Evolutionary conservation across 2,113 vertebrate species (phyloP).

Genomic region (Anhinga rufa): DNA sequence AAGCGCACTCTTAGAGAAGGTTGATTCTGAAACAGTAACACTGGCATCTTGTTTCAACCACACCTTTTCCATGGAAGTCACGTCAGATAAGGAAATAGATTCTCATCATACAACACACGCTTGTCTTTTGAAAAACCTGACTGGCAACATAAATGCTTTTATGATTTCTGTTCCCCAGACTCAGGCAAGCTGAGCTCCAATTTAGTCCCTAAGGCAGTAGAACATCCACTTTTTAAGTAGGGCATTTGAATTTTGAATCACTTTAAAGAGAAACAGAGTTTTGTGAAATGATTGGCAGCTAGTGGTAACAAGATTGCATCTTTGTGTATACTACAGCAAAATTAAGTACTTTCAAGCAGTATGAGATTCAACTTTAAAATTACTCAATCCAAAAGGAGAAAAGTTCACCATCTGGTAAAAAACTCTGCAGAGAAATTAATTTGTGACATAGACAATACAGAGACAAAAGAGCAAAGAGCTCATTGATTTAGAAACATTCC

Average conservation of each 20-base stretch:
- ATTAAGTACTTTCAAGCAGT: not conserved
- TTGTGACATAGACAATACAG: not conserved
- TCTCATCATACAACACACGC: not conserved
- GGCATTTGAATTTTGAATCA: not conserved
- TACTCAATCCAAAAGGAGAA: not conserved
- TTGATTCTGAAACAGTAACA: not conserved
- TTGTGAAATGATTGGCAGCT: not conserved
- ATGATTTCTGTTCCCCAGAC: not conserved
- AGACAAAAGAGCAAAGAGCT: not conserved
- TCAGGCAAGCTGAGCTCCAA: not conserved
- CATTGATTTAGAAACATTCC: not conserved
- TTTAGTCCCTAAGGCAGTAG: not conserved
- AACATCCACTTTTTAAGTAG: not conserved
- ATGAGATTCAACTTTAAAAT: not conserved
- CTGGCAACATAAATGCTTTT: not conserved
- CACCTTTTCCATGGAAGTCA: conserved; percentile 6
- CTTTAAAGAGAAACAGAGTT: not conserved
- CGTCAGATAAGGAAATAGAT: not conserved
- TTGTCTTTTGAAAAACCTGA: not conserved
- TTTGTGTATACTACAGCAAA: not conserved
- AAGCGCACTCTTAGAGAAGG: not conserved
- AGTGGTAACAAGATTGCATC: not conserved
- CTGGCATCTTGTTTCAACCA: not conserved
- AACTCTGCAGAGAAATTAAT: not conserved
- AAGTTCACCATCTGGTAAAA: not conserved